Base-by-base conservation (phyloP, 2,113 vertebrate species). In the Hiodon alosoides region DNA sequence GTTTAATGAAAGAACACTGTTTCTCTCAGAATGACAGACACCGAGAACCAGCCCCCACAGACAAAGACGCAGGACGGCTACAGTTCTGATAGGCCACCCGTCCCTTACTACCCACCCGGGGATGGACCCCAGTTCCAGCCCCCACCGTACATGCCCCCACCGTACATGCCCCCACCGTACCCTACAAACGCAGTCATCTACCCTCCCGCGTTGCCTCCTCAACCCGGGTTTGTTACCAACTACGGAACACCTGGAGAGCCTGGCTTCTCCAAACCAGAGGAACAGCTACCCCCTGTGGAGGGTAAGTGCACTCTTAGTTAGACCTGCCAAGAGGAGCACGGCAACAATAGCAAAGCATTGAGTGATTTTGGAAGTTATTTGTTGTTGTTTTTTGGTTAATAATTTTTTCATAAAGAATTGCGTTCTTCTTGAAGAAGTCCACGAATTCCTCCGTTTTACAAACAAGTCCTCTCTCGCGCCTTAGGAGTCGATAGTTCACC, bases 141-240 rank as follows among this genome's bases (percentile, higher is more conserved):
- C 46, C 67, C 78, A 61, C 53, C 72, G 6, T 78, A 80, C 70
- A 47, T 71, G 69, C 72, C 84, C 83, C 2, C 87, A 83, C 81
- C 76, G 78, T 51, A 85, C 80, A 47, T 71, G 69, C 72, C 84
- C 83, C 2, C 87, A 83, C 81, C 76, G 78, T 51, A 85, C 80
- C 74, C 81, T 13, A 74, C 73, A n/a, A 60, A 7, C 17, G 66
- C 81, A 0, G 3, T 6, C 2, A 16, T 3, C 8, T 71, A 79
- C 76, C 66, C 75, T 8, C 0, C 60, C 17, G n/a, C 57, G 13
- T 2, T 47, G 7, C 54, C 57, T 55, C 0, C 5, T 11, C 52
- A 76, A 69, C 64, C 76, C 1, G n/a, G 48, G 47, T 64, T 66
- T 16, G 11, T 60, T 11, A 47, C 9, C 2, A n/a, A 54, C 48